A percentile compares a stretch with the other conserved stretches of the same genome.
phyloP scores from a whole-genome alignment of 2,797 vertebrate genomes.

The Sebastes elongatus region DNA sequence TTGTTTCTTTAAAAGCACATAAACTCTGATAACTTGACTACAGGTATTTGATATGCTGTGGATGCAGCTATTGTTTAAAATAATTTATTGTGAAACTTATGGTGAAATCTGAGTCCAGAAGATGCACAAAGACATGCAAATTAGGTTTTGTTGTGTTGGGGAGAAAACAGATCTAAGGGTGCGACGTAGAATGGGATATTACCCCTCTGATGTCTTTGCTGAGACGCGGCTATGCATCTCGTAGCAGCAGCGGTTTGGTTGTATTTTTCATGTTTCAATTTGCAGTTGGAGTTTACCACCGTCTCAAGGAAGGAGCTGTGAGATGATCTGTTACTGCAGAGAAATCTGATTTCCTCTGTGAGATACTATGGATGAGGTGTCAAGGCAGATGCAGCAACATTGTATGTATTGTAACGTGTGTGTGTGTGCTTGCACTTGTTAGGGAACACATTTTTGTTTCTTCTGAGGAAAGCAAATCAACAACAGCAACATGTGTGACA shows the following conservation, averaged over 20 bases:
- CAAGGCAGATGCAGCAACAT: constrained; percentile 67
- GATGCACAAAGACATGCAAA: constrained; percentile 6
- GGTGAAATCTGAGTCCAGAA: neutral
- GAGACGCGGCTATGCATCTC: constrained; percentile 46
- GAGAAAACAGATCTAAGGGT: constrained; percentile 12
- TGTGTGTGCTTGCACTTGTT: constrained; percentile 1
- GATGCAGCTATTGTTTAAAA: neutral
- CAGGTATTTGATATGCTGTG: neutral
- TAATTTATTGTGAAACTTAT: neutral
- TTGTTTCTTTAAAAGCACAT: constrained; percentile 16
- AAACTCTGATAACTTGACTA: constrained; percentile 3
- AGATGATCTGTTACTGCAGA: constrained; percentile 75
- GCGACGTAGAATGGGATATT: constrained; percentile 16
- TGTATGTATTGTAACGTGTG: neutral
- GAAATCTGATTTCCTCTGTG: constrained; percentile 69
- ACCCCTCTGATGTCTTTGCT: constrained; percentile 39
- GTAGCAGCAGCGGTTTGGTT: constrained; percentile 39
- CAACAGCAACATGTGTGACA: constrained; percentile 62
- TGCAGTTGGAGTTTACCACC: constrained; percentile 67
- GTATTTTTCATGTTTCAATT: constrained; percentile 82
- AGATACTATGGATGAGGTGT: constrained; percentile 68
- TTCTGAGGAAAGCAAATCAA: constrained; percentile 46
- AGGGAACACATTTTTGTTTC: neutral
- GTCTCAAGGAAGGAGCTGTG: constrained; percentile 65
- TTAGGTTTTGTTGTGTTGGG: constrained; percentile 9